phyloP scores from a whole-genome alignment of 2,113 vertebrate species.

The Thunnus maccoyii region DNA sequence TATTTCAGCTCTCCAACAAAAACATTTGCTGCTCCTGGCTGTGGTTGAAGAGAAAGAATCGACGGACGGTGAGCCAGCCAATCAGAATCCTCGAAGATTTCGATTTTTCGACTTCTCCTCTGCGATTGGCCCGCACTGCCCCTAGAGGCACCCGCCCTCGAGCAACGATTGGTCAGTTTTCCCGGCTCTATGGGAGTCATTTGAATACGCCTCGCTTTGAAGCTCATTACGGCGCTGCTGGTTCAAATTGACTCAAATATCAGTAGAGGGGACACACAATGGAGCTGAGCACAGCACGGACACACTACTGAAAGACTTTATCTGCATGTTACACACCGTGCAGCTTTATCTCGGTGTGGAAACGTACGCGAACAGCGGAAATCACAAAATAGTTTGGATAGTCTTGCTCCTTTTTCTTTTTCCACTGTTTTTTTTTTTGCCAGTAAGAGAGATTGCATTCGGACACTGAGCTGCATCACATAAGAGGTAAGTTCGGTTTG shows the following conservation, averaged over 20 bases:
- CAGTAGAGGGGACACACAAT: conserved; percentile 51
- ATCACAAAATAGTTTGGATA: conserved; percentile 5
- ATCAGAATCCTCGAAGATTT: conserved; percentile 63
- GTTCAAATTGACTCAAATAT: conserved; percentile 61
- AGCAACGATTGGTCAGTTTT: conserved; percentile 71
- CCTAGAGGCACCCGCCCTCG: conserved; percentile 32
- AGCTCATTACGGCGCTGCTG: conserved; percentile 42
- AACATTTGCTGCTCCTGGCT: conserved; percentile 48
- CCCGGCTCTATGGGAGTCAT: conserved; percentile 78
- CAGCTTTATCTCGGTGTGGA: background rate
- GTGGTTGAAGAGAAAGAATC: conserved; percentile 35
- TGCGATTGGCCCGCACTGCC: conserved; percentile 64
- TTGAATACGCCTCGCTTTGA: conserved; percentile 80
- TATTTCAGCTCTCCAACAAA: conserved; percentile 61
- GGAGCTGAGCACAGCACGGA: conserved; percentile 32
- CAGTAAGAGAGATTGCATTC: conserved; percentile 1
- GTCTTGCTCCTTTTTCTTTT: background rate
- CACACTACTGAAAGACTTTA: conserved; percentile 35
- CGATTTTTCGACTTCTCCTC: conserved; percentile 49
- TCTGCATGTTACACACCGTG: conserved; percentile 13
- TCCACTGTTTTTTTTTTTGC: background rate
- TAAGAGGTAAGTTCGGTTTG: conserved; percentile 54
- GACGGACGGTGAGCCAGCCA: conserved; percentile 66
- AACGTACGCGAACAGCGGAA: background rate
- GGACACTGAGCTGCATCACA: conserved; percentile 24